A percentile compares a stretch with the other conserved stretches of the same genome.
These are phyloP conservation scores for Trichogramma pretiosum DNA, from an alignment of 1,140 invertebrate genomes.

Conservation along the genomic window DNA sequence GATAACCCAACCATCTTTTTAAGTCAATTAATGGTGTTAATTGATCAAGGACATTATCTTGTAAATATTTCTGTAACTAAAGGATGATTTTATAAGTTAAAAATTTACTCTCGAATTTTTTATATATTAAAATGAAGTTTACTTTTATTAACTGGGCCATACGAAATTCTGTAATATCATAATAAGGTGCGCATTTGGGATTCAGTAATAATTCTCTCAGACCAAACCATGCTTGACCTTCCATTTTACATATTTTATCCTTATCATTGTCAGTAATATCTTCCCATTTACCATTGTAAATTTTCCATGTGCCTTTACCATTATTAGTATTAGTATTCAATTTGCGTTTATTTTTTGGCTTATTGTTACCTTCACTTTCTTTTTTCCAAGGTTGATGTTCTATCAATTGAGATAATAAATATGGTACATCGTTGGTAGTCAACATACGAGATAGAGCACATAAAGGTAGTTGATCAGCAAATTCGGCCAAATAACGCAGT, in stretches of 20 bases:
- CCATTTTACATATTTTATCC: constrained; percentile 52
- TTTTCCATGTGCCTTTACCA: constrained; percentile 26
- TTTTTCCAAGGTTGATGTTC: constrained; percentile 60
- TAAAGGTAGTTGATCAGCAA: constrained; percentile 50
- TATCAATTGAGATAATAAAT: constrained; percentile 60
- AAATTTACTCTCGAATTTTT: constrained; percentile 1
- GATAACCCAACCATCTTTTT: constrained; percentile 57
- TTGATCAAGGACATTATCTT: constrained; percentile 62
- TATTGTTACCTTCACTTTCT: constrained; percentile 43
- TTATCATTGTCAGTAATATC: constrained; percentile 43
- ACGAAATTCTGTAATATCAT: constrained; percentile 60
- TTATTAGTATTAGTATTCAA: background rate
- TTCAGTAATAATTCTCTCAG: constrained; percentile 59
- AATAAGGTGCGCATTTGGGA: constrained; percentile 52
- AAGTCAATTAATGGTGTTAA: constrained; percentile 64
- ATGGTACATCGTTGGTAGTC: constrained; percentile 61
- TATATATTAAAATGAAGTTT: constrained; percentile 13
- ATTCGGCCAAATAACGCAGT: constrained; percentile 52
- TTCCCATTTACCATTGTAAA: constrained; percentile 56
- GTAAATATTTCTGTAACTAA: constrained; percentile 52
- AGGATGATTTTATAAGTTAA: constrained; percentile 2
- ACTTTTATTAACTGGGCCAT: constrained; percentile 55
- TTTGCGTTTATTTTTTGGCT: background rate
- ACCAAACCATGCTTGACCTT: constrained; percentile 66
- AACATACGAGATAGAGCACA: constrained; percentile 55